Evolutionary conservation across 2,888 invertebrate species (phyloP), one percentile per base, ranked within the genome.

Genomic region (Idaea biselata): DNA sequence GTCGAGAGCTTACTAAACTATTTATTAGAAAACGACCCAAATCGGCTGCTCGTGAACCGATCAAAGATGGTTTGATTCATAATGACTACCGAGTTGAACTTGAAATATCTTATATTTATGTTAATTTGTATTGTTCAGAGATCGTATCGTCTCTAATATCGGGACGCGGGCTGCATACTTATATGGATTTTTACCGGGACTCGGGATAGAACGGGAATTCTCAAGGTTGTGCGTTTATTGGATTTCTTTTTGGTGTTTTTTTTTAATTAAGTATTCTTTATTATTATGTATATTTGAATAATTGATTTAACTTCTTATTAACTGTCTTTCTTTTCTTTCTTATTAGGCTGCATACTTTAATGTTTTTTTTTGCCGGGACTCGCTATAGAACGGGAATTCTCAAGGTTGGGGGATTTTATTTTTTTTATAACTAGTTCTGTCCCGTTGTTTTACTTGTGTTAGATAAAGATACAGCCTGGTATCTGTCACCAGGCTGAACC

Each of bases 71-170:
- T 44, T 44, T 44, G 44, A 44, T 44, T 44, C 44, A 44, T 44
- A 44, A 44, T 44, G 44, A 44, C 44, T 44, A 14, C 14, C 8
- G 44, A 44, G 44, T 44, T 44, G 44, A 44, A 44, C 44, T 44
- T 44, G 44, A 44, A 44, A 44, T 44, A 44, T 44, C 44, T 44
- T 44, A 44, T 44, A 44, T 44, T 44, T 44, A 44, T 44, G 44
- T 44, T 44, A 44, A 44, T 44, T 44, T 44, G 14, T 44, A 44
- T 44, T 44, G 44, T 44, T 44, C 44, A 11, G 44, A 44, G 44
- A 44, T 44, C 44, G 44, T 44, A 44, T 44, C 44, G 44, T 14
- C 3, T 44, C 44, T 44, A 44, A 44, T 44, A 44, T 44, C 8
- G 44, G 44, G 44, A 44, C 44, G 44, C 44, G 44, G 44, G 44